These are phyloP conservation scores for Nymphalis urticae DNA, from an alignment of 2,888 invertebrate species.

Conservation along the genomic window DNA sequence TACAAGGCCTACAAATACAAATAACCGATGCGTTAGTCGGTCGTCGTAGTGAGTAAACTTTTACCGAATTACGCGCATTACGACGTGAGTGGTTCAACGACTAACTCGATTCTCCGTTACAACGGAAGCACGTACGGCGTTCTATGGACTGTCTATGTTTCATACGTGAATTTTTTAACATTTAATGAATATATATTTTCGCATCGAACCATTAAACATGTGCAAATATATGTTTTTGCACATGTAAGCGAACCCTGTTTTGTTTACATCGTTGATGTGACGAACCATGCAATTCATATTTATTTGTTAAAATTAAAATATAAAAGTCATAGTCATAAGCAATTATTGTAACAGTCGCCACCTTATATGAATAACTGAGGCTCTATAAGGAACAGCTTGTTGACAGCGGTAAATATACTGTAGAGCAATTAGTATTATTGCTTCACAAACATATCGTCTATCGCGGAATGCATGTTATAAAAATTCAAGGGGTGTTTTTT, in stretches of 20 bases:
- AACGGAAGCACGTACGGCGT: slow-evolving; percentile 9
- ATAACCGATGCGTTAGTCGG: not conserved
- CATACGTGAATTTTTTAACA: slow-evolving; percentile 7
- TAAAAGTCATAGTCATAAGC: not conserved
- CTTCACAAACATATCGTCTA: slow-evolving; percentile 8
- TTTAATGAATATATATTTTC: not conserved
- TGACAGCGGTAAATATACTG: slow-evolving; percentile 8
- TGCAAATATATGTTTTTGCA: no score
- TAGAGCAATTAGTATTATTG: slow-evolving; percentile 15
- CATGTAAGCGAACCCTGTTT: no score
- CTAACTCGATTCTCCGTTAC: slow-evolving; percentile 23
- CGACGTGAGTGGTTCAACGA: slow-evolving; percentile 5
- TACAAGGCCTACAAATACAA: no score
- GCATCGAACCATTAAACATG: not conserved
- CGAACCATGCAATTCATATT: not conserved
- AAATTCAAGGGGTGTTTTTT: slow-evolving; percentile 31
- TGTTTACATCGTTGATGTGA: no score
- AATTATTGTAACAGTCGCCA: slow-evolving; percentile 14
- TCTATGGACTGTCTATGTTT: not conserved
- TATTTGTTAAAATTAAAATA: not conserved
- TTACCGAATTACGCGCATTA: slow-evolving; percentile 26
- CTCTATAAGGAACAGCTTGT: slow-evolving; percentile 8
- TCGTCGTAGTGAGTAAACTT: slow-evolving; percentile 1
- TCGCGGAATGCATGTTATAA: slow-evolving; percentile 26
- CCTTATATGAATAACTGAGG: slow-evolving; percentile 12